These are phyloP conservation scores for Rhogogaster chlorosoma DNA, from an alignment of 2,888 invertebrate genomes.

Conservation along the genomic window DNA sequence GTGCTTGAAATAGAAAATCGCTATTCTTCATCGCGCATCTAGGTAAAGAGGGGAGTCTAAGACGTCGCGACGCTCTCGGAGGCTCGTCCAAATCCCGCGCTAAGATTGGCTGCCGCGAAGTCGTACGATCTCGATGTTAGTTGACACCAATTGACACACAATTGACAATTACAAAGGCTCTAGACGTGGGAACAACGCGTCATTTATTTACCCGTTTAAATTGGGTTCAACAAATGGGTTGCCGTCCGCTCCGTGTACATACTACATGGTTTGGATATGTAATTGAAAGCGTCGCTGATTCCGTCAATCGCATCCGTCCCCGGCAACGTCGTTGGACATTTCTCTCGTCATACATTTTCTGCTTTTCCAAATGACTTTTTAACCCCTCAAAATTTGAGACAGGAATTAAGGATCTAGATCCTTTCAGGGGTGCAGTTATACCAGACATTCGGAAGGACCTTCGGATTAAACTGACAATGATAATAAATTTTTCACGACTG, in stretches of 20 bases:
- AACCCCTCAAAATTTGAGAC: not conserved
- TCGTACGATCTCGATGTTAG: constrained; percentile 38
- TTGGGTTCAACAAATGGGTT: constrained; percentile 39
- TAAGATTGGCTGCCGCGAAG: constrained; percentile 9
- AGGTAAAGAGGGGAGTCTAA: not conserved
- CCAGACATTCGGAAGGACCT: not conserved
- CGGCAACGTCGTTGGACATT: not conserved
- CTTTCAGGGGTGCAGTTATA: not conserved
- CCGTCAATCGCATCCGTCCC: not conserved
- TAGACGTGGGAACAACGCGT: constrained; percentile 31
- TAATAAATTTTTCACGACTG: constrained; percentile 40
- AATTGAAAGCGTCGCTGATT: constrained; percentile 16
- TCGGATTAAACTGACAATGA: constrained; percentile 15
- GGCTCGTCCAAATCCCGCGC: constrained; percentile 37
- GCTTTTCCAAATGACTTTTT: not conserved
- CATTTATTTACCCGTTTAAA: constrained; percentile 38
- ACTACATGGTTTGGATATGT: not conserved
- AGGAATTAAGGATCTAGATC: not conserved
- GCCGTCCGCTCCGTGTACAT: not conserved
- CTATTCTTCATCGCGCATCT: not conserved
- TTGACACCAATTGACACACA: constrained; percentile 50
- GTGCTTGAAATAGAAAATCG: constrained; percentile 21
- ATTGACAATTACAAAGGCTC: constrained; percentile 34
- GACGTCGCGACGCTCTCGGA: constrained; percentile 34
- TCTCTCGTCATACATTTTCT: not conserved